Evolutionary conservation across 2,113 vertebrate species (phyloP).

Genomic region (Megaleporinus macrocephalus): DNA sequence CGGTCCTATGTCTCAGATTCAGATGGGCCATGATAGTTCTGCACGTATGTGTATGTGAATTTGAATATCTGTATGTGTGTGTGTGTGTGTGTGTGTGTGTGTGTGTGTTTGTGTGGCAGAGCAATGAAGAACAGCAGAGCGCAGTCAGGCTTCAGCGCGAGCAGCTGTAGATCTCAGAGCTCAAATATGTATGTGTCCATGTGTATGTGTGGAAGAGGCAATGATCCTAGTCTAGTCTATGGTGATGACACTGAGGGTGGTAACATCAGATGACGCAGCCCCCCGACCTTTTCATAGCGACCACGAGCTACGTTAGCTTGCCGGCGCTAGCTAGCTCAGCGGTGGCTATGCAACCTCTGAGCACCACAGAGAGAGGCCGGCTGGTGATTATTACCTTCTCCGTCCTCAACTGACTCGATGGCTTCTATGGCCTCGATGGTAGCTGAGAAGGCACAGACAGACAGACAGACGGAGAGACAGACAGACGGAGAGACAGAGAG

Average conservation of each 20-base stretch:
- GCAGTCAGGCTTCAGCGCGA: constrained; percentile 22
- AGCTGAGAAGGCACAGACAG: constrained; percentile 60
- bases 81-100: constrained; percentile 47
- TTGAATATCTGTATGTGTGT: constrained; percentile 39
- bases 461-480: constrained; percentile 45
- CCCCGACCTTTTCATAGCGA: constrained; percentile 47
- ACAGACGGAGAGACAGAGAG: constrained; percentile 50
- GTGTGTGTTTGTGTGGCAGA: constrained; percentile 36
- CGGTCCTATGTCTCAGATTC: constrained; percentile 17
- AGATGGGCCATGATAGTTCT: constrained; percentile 13
- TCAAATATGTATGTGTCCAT: neutral
- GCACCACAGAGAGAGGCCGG: constrained; percentile 53
- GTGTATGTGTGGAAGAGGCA: neutral
- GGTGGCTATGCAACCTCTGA: constrained; percentile 54
- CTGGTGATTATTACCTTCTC: constrained; percentile 66
- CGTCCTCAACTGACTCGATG: constrained; percentile 68
- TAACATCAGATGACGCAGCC: constrained; percentile 24
- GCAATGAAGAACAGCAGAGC: constrained; percentile 46
- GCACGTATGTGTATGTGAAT: constrained; percentile 18
- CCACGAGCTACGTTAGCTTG: constrained; percentile 49
- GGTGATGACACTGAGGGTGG: neutral
- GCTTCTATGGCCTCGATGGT: constrained; percentile 70
- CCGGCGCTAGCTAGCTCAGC: constrained; percentile 20
- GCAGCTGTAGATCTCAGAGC: neutral
- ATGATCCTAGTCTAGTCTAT: constrained; percentile 1